These are phyloP conservation scores for Cephus cinctus DNA, from an alignment of 1,140 invertebrate genomes.

Conservation along the genomic window DNA sequence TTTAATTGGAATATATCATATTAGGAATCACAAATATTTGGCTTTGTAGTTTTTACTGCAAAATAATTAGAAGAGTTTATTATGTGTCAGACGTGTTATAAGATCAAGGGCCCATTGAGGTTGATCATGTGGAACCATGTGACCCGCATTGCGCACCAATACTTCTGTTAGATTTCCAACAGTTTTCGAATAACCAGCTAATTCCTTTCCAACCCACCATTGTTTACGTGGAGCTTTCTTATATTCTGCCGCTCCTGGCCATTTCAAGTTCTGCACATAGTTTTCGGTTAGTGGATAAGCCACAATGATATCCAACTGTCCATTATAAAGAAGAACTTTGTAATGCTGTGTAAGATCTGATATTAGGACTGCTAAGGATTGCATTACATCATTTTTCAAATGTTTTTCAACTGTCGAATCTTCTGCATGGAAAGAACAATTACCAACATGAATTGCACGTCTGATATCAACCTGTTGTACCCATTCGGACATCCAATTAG, in stretches of 20 bases:
- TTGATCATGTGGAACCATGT: constrained; percentile 82
- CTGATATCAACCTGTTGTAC: constrained; percentile 63
- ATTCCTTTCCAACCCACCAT: constrained; percentile 68
- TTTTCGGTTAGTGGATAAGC: constrained; percentile 76
- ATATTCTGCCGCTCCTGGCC: constrained; percentile 66
- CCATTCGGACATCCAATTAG: constrained; percentile 60
- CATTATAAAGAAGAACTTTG: constrained; percentile 75
- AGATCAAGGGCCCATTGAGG: constrained; percentile 76
- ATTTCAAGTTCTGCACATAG: constrained; percentile 69
- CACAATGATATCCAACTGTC: constrained; percentile 83
- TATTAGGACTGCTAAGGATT: constrained; percentile 76
- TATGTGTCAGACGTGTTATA: constrained; percentile 73
- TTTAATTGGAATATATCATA: too few species aligned
- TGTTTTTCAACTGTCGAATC: constrained; percentile 63
- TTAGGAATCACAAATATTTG: background rate
- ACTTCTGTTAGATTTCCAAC: constrained; percentile 76
- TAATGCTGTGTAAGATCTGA: constrained; percentile 68
- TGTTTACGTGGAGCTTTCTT: constrained; percentile 63
- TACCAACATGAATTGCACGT: constrained; percentile 80
- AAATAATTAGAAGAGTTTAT: constrained; percentile 56
- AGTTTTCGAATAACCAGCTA: constrained; percentile 77
- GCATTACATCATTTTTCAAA: constrained; percentile 78
- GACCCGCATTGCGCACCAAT: constrained; percentile 78
- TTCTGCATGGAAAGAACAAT: constrained; percentile 66
- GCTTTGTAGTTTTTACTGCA: too few species aligned